Conservation (phyloP, 2,888 invertebrate species). For the Cremastinae sp. region DNA sequence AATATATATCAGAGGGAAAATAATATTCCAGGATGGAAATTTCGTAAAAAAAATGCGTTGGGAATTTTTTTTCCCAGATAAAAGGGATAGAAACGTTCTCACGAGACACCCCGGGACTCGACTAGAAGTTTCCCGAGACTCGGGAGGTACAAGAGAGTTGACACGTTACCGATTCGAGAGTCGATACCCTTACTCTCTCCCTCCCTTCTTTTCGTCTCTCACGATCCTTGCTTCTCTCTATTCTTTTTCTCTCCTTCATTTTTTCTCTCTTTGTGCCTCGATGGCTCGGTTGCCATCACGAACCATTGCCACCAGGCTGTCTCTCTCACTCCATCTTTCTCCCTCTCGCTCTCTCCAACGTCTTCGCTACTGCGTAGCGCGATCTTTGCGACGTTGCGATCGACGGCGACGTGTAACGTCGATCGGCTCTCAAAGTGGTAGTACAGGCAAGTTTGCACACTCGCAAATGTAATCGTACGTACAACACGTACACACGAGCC, state of each 20-base stretch:
- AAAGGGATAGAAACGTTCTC: too few species aligned
- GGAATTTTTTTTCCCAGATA: neutral
- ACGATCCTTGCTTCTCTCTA: slow-evolving; percentile 22
- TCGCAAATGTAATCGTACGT: neutral
- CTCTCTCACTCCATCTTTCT: slow-evolving; percentile 55
- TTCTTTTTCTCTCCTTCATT: slow-evolving; percentile 52
- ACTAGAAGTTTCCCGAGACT: too few species aligned
- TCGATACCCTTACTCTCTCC: neutral
- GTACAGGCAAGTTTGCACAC: slow-evolving; percentile 23
- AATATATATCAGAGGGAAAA: too few species aligned
- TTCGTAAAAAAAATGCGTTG: too few species aligned
- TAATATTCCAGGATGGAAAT: too few species aligned
- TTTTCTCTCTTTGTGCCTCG: slow-evolving; percentile 47
- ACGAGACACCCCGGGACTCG: too few species aligned
- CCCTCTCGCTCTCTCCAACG: slow-evolving; percentile 33
- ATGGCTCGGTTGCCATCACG: slow-evolving; percentile 47
- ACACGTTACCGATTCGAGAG: too few species aligned
- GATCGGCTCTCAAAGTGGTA: slow-evolving; percentile 27
- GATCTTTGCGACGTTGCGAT: slow-evolving; percentile 52
- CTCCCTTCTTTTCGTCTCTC: neutral
- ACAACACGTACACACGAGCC: neutral
- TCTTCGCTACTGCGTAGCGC: slow-evolving; percentile 31
- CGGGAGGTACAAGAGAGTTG: too few species aligned
- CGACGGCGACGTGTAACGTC: slow-evolving; percentile 36
- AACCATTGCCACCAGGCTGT: slow-evolving; percentile 46